Conservation (phyloP, 2,113 vertebrate species). For the Zingel zingel region DNA sequence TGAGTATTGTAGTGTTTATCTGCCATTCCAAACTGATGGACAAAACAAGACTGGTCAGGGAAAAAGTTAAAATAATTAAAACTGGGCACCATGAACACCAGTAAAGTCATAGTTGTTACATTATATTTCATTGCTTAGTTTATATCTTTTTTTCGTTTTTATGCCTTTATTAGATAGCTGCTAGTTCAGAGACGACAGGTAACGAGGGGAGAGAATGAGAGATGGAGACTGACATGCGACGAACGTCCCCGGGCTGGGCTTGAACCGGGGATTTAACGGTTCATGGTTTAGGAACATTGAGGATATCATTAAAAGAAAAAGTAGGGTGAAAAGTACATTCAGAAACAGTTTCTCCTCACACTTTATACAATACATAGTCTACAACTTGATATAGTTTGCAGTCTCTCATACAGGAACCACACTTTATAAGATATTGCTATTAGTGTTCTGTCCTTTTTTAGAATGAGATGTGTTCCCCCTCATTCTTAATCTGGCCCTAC, state of each 20-base stretch:
- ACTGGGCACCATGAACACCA: not conserved
- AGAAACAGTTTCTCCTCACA: not conserved
- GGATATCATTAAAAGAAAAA: not conserved
- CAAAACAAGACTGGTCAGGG: not conserved
- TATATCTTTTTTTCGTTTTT: not conserved
- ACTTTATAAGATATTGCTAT: not conserved
- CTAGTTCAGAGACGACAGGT: not conserved
- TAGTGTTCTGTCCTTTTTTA: conserved; percentile 16
- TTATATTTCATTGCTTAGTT: not conserved
- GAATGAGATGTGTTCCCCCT: conserved; percentile 53
- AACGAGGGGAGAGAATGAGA: too few species aligned
- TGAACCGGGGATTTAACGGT: not conserved
- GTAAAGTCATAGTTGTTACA: not conserved
- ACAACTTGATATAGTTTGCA: not conserved
- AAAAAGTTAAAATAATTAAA: not conserved
- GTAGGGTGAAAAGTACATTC: not conserved
- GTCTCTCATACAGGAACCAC: not conserved
- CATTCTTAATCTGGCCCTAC: conserved; percentile 55
- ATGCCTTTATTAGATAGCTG: not conserved
- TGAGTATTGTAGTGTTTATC: conserved; percentile 15
- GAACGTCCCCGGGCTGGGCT: not conserved
- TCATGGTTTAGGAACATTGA: not conserved
- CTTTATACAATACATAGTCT: too few species aligned
- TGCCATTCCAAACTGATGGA: not conserved
- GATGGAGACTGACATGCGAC: too few species aligned